These are phyloP conservation scores for Drosophila robusta DNA, from an alignment of 2,888 invertebrate genomes.

Conservation along the genomic window DNA sequence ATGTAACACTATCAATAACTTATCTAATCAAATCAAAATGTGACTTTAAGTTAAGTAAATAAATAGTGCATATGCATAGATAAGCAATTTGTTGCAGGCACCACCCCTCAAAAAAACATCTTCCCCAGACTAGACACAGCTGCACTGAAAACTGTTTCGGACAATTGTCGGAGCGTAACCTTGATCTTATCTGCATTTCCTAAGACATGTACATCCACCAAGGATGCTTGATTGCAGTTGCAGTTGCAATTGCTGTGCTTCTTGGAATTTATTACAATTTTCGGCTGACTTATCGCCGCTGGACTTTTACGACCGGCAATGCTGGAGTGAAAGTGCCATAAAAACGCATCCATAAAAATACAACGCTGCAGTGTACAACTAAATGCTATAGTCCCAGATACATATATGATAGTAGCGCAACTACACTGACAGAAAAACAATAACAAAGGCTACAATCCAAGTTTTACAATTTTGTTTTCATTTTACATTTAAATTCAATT, in stretches of 20 bases:
- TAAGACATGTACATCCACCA: slow-evolving; percentile 2
- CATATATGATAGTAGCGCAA: not conserved
- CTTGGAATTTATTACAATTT: slow-evolving; percentile 18
- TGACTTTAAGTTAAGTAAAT: not conserved
- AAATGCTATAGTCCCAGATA: slow-evolving; percentile 10
- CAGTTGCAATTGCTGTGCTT: slow-evolving; percentile 26
- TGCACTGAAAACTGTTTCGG: not conserved
- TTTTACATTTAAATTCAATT: too few relatives aligned
- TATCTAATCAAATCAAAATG: not conserved
- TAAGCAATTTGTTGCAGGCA: not conserved
- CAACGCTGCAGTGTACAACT: slow-evolving; percentile 18
- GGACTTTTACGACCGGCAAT: slow-evolving; percentile 28
- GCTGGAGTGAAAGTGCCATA: slow-evolving; percentile 45
- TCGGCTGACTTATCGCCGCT: slow-evolving; percentile 13
- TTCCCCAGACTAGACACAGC: not conserved
- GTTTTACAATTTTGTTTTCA: too few relatives aligned
- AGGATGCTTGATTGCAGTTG: slow-evolving; percentile 10
- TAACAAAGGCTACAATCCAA: not conserved
- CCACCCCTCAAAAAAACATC: not conserved
- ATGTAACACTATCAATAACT: too few relatives aligned
- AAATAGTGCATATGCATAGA: not conserved
- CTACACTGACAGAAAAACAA: slow-evolving; percentile 12
- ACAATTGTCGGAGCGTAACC: not conserved
- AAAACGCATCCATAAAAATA: slow-evolving; percentile 45
- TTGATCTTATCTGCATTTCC: slow-evolving; percentile 1